Conservation (phyloP, 1,140 invertebrate species). For the Bombus huntii region DNA sequence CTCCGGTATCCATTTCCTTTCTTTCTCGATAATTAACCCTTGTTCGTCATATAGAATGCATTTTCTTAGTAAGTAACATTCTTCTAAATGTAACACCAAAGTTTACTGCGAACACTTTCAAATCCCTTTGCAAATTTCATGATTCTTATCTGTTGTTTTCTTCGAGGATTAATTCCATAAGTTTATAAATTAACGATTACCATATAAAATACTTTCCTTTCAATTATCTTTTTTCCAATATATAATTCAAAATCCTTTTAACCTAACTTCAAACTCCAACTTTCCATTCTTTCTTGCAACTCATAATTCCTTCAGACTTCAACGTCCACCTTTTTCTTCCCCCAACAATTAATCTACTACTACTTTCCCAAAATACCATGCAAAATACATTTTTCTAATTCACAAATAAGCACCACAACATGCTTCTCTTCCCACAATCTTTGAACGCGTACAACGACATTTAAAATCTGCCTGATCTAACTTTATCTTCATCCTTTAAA, state of each 20-base stretch:
- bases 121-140: too few relatives aligned
- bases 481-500: not conserved
- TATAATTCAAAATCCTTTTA: not conserved
- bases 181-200: not conserved
- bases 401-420: not conserved
- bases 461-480: not conserved
- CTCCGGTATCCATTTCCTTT: not conserved
- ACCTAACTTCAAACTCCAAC: not conserved
- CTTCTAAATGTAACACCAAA: not conserved
- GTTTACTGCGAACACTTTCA: not conserved
- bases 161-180: too few relatives aligned
- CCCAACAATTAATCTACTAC: not conserved
- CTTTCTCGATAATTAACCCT: not conserved
- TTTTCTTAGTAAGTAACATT: not conserved
- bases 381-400: not conserved
- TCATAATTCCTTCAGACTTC: too few relatives aligned
- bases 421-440: too few relatives aligned
- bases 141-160: too few relatives aligned
- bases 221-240: not conserved
- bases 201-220: not conserved
- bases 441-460: too few relatives aligned
- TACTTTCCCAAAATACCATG: not conserved
- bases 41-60: not conserved
- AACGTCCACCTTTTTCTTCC: not conserved
- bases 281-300: not conserved